Conservation (phyloP, 2,888 invertebrate species). For the Hirtodrosophila confusa region DNA sequence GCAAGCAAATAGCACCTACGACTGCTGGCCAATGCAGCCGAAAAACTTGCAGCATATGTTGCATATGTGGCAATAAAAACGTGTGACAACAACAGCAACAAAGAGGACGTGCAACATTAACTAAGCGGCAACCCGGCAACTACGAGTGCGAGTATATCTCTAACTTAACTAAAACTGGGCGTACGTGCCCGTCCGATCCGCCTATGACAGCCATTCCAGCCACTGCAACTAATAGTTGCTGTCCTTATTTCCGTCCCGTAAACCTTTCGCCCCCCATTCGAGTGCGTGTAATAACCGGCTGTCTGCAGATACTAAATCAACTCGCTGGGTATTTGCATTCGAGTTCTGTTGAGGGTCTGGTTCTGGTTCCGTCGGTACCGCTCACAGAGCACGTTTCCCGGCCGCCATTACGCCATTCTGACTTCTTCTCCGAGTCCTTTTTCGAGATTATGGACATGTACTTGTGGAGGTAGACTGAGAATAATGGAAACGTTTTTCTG, state of each 20-base stretch:
- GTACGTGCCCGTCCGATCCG: conserved; percentile 62
- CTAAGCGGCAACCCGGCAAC: conserved; percentile 51
- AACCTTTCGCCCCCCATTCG: conserved; percentile 51
- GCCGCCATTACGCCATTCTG: conserved; percentile 26
- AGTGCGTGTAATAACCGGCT: conserved; percentile 70
- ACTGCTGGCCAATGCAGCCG: conserved; percentile 20
- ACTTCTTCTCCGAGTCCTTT: conserved; percentile 31
- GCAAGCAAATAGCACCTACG: conserved; percentile 19
- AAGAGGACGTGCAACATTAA: conserved; percentile 58
- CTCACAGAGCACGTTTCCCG: conserved; percentile 38
- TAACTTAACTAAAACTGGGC: conserved; percentile 71
- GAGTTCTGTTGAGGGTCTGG: conserved; percentile 6
- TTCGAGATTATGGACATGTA: conserved; percentile 55
- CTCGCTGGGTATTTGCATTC: conserved; percentile 59
- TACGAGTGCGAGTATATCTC: conserved; percentile 28
- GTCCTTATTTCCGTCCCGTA: conserved; percentile 52
- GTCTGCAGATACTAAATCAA: conserved; percentile 82
- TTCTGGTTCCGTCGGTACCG: conserved; percentile 11
- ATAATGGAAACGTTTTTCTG: conserved; percentile 53
- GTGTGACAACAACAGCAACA: conserved; percentile 52
- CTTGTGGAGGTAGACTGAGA: background rate
- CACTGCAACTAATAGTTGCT: conserved; percentile 51
- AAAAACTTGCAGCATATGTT: conserved; percentile 58
- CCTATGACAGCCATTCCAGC: conserved; percentile 6
- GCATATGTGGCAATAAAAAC: conserved; percentile 67